Conservation (phyloP, 2,888 invertebrate species). For the Acleris cristana region DNA sequence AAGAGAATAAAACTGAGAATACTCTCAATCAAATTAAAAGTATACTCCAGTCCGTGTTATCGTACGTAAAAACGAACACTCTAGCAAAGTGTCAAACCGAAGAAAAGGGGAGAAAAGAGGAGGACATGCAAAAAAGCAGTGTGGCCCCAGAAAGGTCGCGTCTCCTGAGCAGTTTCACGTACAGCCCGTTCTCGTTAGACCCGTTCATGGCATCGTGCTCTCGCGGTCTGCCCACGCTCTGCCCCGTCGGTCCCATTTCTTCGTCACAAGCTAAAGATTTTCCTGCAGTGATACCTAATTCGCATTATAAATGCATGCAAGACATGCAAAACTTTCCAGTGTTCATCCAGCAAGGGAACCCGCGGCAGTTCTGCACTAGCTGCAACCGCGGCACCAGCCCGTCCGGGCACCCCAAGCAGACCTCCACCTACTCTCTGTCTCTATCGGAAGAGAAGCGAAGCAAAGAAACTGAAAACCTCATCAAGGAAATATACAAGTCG, state of each 20-base stretch:
- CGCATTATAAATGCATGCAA: slow-evolving; percentile 55
- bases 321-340: slow-evolving; percentile 67
- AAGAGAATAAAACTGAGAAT: slow-evolving; percentile 60
- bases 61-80: slow-evolving; percentile 66
- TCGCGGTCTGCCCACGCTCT: not conserved
- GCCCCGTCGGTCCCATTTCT: too few relatives aligned
- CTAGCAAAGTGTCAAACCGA: slow-evolving; percentile 46
- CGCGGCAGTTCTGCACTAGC: not conserved
- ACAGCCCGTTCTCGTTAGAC: slow-evolving; percentile 57
- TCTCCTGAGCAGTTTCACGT: slow-evolving; percentile 61
- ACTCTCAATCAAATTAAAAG: slow-evolving; percentile 70
- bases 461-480: slow-evolving; percentile 68
- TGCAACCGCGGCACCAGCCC: not conserved
- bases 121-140: slow-evolving; percentile 62
- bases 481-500: slow-evolving; percentile 75
- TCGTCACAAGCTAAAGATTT: not conserved
- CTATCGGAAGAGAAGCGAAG: slow-evolving; percentile 43
- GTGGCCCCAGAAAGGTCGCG: slow-evolving; percentile 54
- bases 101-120: slow-evolving; percentile 60
- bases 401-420: slow-evolving; percentile 37
- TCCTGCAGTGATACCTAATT: not conserved
- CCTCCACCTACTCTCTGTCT: slow-evolving; percentile 62
- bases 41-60: slow-evolving; percentile 68
- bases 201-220: slow-evolving; percentile 46
- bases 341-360: slow-evolving; percentile 52